phyloP scores from a whole-genome alignment of 2,888 invertebrate species.

The Parnassius glacialis region DNA sequence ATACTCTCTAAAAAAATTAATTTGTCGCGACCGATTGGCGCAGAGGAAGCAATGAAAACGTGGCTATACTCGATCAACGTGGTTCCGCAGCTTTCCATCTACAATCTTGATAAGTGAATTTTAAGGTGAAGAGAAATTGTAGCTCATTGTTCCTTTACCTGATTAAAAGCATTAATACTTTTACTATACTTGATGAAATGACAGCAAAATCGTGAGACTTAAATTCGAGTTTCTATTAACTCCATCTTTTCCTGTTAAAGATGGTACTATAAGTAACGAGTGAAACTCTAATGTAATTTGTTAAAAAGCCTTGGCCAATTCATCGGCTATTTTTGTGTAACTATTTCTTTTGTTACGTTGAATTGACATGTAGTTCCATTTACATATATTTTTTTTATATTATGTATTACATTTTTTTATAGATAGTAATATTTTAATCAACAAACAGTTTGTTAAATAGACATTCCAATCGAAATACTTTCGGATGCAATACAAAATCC shows the following conservation, averaged over 20 bases:
- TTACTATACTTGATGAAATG: background rate
- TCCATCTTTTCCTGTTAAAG: no score
- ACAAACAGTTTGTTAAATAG: background rate
- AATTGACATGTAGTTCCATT: no score
- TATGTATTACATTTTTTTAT: slow-evolving; percentile 1
- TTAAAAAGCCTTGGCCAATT: no score
- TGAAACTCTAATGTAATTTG: no score
- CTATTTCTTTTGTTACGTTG: no score
- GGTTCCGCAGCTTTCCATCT: slow-evolving; percentile 31
- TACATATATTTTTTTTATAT: background rate
- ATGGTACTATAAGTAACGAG: no score
- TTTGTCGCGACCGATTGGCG: slow-evolving; percentile 48
- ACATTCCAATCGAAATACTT: slow-evolving; percentile 13
- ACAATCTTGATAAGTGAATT: slow-evolving; percentile 60
- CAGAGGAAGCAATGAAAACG: slow-evolving; percentile 50
- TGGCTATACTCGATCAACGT: slow-evolving; percentile 45
- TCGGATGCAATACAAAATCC: slow-evolving; percentile 11
- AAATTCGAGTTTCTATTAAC: no score
- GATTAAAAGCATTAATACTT: slow-evolving; percentile 7
- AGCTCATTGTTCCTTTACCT: slow-evolving; percentile 15
- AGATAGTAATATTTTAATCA: background rate
- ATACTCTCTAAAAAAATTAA: slow-evolving; percentile 63
- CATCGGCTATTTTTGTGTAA: no score
- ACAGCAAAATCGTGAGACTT: no score
- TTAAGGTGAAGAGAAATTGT: slow-evolving; percentile 29